Evolutionary conservation across 2,888 invertebrate genomes (phyloP).

Genomic region (Globia sparganii): DNA sequence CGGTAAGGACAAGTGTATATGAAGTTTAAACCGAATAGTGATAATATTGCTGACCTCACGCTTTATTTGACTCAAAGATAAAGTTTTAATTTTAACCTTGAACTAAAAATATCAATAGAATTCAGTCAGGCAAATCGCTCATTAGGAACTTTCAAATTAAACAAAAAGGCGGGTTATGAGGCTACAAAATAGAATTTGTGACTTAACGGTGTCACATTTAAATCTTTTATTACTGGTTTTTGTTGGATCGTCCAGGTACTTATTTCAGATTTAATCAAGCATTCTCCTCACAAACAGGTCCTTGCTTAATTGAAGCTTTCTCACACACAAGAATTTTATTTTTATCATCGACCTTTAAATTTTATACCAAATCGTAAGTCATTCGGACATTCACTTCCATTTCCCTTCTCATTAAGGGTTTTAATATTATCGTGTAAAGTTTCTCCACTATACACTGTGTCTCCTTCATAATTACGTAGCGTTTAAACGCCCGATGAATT

Average conservation of each 20-base stretch:
- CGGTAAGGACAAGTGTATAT: constrained; percentile 39
- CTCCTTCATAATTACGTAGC: constrained; percentile 1
- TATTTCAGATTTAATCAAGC: background rate
- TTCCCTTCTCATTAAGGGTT: background rate
- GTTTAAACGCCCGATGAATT: constrained; percentile 24
- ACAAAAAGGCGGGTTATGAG: constrained; percentile 15
- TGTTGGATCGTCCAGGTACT: no score
- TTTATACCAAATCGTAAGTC: constrained; percentile 3
- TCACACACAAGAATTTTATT: constrained; percentile 2
- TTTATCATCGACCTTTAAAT: constrained; percentile 24
- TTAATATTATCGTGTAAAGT: background rate
- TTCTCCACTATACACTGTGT: constrained; percentile 9
- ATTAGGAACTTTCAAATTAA: constrained; percentile 46
- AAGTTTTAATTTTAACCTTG: constrained; percentile 52
- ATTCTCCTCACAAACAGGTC: background rate
- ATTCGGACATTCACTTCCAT: constrained; percentile 27
- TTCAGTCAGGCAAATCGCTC: constrained; percentile 54
- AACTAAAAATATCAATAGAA: constrained; percentile 52
- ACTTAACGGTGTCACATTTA: background rate
- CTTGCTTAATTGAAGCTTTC: background rate
- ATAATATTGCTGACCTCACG: constrained; percentile 47
- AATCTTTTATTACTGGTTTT: constrained; percentile 5
- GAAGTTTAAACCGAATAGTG: constrained; percentile 25
- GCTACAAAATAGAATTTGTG: background rate
- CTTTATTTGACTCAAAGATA: constrained; percentile 40